These are phyloP conservation scores for Sakesphorus luctuosus DNA, from an alignment of 2,113 vertebrate genomes.

Conservation along the genomic window DNA sequence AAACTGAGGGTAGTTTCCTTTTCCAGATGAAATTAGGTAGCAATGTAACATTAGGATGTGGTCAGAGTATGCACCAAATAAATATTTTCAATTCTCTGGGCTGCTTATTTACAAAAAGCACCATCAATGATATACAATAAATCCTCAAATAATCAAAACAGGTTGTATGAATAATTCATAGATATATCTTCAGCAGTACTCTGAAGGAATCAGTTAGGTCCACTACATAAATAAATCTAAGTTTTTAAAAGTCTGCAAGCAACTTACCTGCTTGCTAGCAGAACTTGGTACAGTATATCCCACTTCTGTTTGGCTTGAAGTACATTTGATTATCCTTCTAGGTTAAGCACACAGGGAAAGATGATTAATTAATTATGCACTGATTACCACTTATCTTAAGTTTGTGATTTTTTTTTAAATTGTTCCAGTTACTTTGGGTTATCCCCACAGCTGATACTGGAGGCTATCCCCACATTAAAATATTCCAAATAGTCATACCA, in stretches of 20 bases:
- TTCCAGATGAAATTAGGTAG: not conserved
- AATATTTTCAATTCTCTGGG: not conserved
- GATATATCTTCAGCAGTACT: not conserved
- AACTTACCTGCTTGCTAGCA: not conserved
- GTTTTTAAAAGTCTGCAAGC: not conserved
- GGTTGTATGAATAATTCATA: constrained; percentile 39
- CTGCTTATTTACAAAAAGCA: not conserved
- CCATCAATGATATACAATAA: not conserved
- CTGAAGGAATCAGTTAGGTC: not conserved
- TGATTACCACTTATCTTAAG: not conserved
- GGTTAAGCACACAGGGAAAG: not conserved
- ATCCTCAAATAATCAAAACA: constrained; percentile 12
- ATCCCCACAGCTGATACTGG: not conserved
- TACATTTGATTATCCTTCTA: not conserved
- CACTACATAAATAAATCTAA: not conserved
- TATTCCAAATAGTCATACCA: not conserved
- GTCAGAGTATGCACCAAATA: not conserved
- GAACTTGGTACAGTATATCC: not conserved
- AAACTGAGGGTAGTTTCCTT: not conserved
- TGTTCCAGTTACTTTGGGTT: not conserved
- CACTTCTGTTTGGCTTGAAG: not conserved
- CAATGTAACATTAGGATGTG: not conserved
- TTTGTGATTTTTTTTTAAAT: not conserved
- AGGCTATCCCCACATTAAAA: not conserved
- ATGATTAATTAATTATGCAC: not conserved